These are phyloP conservation scores for Ophthalmolycus amberensis DNA, from an alignment of 2,113 vertebrate genomes.

Conservation along the genomic window DNA sequence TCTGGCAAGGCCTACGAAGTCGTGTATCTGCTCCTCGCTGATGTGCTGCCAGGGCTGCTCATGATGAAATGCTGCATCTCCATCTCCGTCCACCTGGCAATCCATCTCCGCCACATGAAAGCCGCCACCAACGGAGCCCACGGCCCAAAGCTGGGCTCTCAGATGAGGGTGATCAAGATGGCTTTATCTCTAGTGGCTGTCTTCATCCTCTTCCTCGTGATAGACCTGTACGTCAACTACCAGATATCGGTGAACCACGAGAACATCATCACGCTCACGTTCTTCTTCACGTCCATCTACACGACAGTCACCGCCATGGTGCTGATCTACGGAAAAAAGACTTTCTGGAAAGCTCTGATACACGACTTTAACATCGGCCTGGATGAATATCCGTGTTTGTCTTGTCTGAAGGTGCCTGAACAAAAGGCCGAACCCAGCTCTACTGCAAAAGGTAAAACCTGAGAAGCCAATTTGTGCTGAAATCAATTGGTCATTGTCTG, in stretches of 20 bases:
- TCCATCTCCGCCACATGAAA: conserved; percentile 82
- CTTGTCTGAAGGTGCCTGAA: conserved; percentile 73
- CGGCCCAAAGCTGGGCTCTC: conserved; percentile 77
- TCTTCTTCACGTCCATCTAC: conserved; percentile 78
- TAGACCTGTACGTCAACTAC: conserved; percentile 79
- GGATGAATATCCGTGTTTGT: conserved; percentile 74
- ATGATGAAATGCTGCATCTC: conserved; percentile 84
- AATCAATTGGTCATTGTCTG: conserved; percentile 54
- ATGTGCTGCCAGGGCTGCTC: conserved; percentile 79
- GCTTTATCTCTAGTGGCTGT: conserved; percentile 69
- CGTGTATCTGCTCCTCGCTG: conserved; percentile 70
- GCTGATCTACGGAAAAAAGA: conserved; percentile 82
- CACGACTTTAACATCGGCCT: conserved; percentile 68
- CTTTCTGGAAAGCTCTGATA: conserved; percentile 77
- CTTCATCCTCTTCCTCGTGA: conserved; percentile 75
- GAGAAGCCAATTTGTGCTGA: conserved; percentile 39
- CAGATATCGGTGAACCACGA: conserved; percentile 58
- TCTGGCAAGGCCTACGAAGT: conserved; percentile 59
- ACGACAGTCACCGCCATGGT: conserved; percentile 67
- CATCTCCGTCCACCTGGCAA: conserved; percentile 77
- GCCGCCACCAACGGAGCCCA: conserved; percentile 78
- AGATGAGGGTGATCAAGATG: conserved; percentile 84
- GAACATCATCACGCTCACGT: conserved; percentile 62
- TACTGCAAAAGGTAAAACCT: conserved; percentile 51
- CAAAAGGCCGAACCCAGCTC: conserved; percentile 43